These are phyloP conservation scores for Gobio gobio DNA, from an alignment of 2,113 vertebrate species.

Conservation along the genomic window DNA sequence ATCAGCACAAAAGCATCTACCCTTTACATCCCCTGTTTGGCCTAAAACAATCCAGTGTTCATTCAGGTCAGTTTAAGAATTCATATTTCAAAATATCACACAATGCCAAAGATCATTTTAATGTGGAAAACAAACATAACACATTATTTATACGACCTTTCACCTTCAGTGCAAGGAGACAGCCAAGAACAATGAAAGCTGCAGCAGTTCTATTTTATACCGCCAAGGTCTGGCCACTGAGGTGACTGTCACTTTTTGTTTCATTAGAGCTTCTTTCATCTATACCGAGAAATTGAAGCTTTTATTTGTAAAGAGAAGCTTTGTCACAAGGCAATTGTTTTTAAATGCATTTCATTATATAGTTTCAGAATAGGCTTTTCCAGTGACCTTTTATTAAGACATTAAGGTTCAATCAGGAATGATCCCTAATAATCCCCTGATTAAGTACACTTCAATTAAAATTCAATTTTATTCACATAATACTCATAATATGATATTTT, in stretches of 20 bases:
- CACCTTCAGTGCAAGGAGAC: not conserved
- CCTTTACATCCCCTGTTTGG: not conserved
- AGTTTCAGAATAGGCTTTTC: not conserved
- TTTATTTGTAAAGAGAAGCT: conserved; percentile 6
- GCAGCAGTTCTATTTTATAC: not conserved
- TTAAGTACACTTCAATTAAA: not conserved
- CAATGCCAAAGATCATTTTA: not conserved
- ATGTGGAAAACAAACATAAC: not conserved
- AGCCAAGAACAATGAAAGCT: not conserved
- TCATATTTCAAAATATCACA: not conserved
- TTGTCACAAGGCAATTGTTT: not conserved
- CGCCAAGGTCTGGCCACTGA: not conserved
- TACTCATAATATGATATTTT: not conserved
- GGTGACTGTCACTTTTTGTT: not conserved
- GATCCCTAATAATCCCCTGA: not conserved
- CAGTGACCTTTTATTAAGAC: not conserved
- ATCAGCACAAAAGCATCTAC: conserved; percentile 29
- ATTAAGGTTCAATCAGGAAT: not conserved
- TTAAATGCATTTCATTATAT: not conserved
- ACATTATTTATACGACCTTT: not conserved
- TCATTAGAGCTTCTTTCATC: not conserved
- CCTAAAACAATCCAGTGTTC: conserved; percentile 12
- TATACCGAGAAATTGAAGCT: not conserved
- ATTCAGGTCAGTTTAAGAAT: not conserved
- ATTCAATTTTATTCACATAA: not conserved